Percentiles rank a stretch among this genome's conserved stretches.
Evolutionary conservation across 2,797 vertebrate genomes (phyloP).

Genomic region (Oophaga sylvatica): DNA sequence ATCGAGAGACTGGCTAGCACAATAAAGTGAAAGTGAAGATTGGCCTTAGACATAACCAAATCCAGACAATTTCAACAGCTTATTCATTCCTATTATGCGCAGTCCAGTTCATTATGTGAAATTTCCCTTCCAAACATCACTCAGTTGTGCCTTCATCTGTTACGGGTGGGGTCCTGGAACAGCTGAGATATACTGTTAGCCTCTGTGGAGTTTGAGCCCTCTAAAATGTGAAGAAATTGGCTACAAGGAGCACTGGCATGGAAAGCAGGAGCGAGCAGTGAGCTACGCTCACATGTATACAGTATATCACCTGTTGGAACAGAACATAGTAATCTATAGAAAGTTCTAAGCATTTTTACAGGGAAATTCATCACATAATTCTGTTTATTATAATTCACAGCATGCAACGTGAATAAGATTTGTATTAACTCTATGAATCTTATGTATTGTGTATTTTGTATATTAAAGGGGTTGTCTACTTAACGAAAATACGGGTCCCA

Average conservation of each 20-base stretch:
- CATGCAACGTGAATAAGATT: neutral
- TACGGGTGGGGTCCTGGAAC: conserved; percentile 50
- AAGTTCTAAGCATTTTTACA: neutral
- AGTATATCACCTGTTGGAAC: neutral
- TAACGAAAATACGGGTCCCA: too few species aligned
- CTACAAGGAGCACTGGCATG: neutral
- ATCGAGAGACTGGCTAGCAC: conserved; percentile 35
- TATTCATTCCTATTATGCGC: conserved; percentile 50
- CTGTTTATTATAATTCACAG: neutral
- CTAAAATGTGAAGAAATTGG: conserved; percentile 15
- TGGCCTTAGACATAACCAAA: conserved; percentile 36
- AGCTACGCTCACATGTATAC: neutral
- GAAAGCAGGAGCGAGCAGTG: neutral
- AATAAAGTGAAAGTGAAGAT: conserved; percentile 48
- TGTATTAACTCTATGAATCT: neutral
- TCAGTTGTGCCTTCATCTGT: conserved; percentile 41
- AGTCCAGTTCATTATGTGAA: conserved; percentile 50
- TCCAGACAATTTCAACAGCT: conserved; percentile 52
- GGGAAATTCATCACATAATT: neutral
- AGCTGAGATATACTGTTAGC: conserved; percentile 39
- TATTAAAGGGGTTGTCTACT: too few species aligned
- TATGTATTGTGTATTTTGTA: neutral
- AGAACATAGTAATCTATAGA: neutral
- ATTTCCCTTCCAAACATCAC: conserved; percentile 48
- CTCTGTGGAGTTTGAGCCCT: conserved; percentile 2